Percentiles rank a stretch among this genome's conserved stretches.
Conservation (phyloP, 1,140 invertebrate genomes). For the Samia ricini region DNA sequence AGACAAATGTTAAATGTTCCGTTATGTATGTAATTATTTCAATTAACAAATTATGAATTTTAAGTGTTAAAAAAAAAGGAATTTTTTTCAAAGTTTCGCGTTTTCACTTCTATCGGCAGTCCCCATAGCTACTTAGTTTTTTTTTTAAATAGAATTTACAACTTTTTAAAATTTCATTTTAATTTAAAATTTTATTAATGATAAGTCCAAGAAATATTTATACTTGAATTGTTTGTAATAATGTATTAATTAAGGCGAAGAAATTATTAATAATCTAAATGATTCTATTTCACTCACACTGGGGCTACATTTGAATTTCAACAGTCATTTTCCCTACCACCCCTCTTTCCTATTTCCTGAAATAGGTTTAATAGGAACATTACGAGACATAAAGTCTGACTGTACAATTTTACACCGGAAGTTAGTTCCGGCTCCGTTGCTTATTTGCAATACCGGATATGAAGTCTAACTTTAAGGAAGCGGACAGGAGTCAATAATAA, state of each 20-base stretch:
- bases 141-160: too few relatives aligned
- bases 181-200: too few relatives aligned
- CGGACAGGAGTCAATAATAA: neutral
- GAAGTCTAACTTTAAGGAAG: neutral
- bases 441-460: neutral
- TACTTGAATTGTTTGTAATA: too few relatives aligned
- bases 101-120: too few relatives aligned
- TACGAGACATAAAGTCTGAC: neutral
- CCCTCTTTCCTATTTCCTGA: neutral
- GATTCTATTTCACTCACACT: neutral
- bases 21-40: too few relatives aligned
- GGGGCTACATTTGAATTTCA: neutral
- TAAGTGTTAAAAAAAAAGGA: too few relatives aligned
- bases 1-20: too few relatives aligned
- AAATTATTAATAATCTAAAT: neutral
- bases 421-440: neutral
- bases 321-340: neutral
- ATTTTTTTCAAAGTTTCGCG: too few relatives aligned
- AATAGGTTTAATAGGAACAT: neutral
- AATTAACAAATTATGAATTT: too few relatives aligned
- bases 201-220: too few relatives aligned
- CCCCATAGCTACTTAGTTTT: too few relatives aligned
- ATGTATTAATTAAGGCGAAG: neutral
- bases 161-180: too few relatives aligned
- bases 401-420: neutral